Percentiles rank a stretch among this genome's conserved stretches.
Evolutionary conservation across 1,140 invertebrate genomes (phyloP).

Genomic region (Amyelois transitella): DNA sequence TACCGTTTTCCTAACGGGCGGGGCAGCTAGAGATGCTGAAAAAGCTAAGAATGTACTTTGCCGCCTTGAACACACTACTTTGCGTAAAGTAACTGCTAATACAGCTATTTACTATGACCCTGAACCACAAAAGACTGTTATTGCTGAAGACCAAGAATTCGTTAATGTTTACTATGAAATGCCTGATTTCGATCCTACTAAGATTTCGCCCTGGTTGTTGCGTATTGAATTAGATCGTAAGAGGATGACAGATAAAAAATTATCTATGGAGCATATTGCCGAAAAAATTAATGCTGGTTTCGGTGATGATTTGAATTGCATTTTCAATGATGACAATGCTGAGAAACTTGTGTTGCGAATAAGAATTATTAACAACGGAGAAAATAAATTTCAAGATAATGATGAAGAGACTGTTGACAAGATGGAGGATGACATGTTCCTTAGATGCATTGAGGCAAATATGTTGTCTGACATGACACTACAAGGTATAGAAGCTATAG

Average conservation of each 20-base stretch:
- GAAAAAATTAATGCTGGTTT: constrained; percentile 99
- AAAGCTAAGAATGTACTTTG: constrained; percentile 99
- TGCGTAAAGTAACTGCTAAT: constrained; percentile 98
- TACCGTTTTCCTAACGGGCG: constrained; percentile 97
- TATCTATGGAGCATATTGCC: constrained; percentile 99
- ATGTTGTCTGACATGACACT: constrained; percentile 99
- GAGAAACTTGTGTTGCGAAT: constrained; percentile 99
- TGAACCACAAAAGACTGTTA: constrained; percentile 98
- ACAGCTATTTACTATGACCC: constrained; percentile 99
- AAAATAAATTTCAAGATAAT: constrained; percentile 90
- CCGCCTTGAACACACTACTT: constrained; percentile 96
- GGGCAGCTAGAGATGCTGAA: constrained; percentile 97
- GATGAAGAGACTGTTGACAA: constrained; percentile 96
- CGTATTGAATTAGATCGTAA: constrained; percentile 99
- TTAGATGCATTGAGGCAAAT: constrained; percentile 98
- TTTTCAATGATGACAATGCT: constrained; percentile 99
- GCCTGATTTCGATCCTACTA: constrained; percentile 98
- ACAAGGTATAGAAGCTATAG: constrained; percentile 93
- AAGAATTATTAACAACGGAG: constrained; percentile 97
- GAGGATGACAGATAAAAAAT: constrained; percentile 99
- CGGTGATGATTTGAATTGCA: constrained; percentile 99
- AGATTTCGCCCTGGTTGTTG: constrained; percentile 98
- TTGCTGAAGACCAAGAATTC: constrained; percentile 99
- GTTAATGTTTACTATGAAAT: constrained; percentile 99
- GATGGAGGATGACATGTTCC: constrained; percentile 99